Percentiles rank a stretch among this genome's conserved stretches.
These are phyloP conservation scores for Zapus hudsonius DNA, from an alignment of 2,113 vertebrate species.

Conservation along the genomic window DNA sequence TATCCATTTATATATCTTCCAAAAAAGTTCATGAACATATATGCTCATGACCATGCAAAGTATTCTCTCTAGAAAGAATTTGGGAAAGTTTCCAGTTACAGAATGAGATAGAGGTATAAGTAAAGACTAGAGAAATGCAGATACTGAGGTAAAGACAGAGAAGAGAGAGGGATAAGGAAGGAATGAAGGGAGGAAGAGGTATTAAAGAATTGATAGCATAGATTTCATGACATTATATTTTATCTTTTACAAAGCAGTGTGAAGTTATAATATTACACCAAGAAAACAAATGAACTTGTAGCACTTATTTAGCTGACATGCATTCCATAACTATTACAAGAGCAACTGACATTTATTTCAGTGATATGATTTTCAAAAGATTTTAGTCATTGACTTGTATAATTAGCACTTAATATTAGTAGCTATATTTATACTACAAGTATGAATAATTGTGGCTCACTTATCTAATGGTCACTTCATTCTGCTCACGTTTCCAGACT, in stretches of 20 bases:
- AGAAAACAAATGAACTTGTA: not conserved
- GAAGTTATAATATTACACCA: not conserved
- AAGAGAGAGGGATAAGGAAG: accelerated
- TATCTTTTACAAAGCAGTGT: not conserved
- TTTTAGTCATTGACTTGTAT: constrained; percentile 18
- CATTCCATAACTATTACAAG: not conserved
- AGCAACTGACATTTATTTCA: constrained; percentile 49
- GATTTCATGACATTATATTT: not conserved
- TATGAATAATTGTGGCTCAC: constrained; percentile 6
- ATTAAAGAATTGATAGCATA: not conserved
- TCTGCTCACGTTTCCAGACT: constrained; percentile 14
- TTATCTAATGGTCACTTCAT: constrained; percentile 52
- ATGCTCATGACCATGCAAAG: not conserved
- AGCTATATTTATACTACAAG: constrained; percentile 26
- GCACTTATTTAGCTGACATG: not conserved
- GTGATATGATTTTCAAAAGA: constrained; percentile 40
- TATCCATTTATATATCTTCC: not conserved
- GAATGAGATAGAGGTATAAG: not conserved
- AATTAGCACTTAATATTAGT: constrained; percentile 60
- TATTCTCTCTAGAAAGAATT: not conserved
- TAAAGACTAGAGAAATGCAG: not conserved
- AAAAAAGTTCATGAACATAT: not conserved
- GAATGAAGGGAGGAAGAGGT: accelerated
- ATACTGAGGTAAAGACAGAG: not conserved
- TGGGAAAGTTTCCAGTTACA: not conserved